A percentile compares a stretch with the other conserved stretches of the same genome.
These are phyloP conservation scores for Ernsta delagoae DNA, from an alignment of 2,888 invertebrate species.

Conservation along the genomic window DNA sequence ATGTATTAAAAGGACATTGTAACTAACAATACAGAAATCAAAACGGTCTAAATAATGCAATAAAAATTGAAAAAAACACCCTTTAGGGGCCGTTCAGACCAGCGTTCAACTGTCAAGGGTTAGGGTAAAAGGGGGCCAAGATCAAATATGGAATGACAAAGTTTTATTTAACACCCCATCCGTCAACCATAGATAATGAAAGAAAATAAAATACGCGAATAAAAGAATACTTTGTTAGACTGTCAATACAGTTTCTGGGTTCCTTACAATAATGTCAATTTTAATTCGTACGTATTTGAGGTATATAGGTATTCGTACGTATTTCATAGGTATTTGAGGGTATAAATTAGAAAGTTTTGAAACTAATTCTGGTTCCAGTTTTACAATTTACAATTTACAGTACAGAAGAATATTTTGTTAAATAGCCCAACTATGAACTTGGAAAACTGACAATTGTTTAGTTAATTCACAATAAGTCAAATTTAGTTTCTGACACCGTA, in stretches of 20 bases:
- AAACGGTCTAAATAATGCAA: slow-evolving; percentile 26
- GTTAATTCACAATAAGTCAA: too few species aligned
- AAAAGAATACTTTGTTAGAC: slow-evolving; percentile 1
- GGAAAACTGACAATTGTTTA: too few species aligned
- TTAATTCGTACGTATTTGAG: not conserved
- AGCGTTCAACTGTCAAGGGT: too few species aligned
- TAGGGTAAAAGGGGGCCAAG: too few species aligned
- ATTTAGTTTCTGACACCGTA: too few species aligned
- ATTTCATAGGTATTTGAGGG: too few species aligned
- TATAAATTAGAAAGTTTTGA: too few species aligned
- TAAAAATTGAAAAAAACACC: slow-evolving; percentile 14
- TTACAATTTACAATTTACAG: too few species aligned
- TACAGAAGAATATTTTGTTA: too few species aligned
- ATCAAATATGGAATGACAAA: slow-evolving; percentile 70
- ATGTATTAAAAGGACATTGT: slow-evolving; percentile 25
- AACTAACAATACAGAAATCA: slow-evolving; percentile 31
- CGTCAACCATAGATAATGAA: slow-evolving; percentile 59
- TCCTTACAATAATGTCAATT: not conserved
- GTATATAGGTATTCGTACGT: too few species aligned
- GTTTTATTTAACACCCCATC: slow-evolving; percentile 66
- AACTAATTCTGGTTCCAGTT: too few species aligned
- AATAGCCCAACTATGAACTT: too few species aligned
- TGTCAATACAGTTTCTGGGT: not conserved
- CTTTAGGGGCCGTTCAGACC: slow-evolving; percentile 14
- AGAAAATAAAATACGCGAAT: slow-evolving; percentile 38